Evolutionary conservation across 2,113 vertebrate species (phyloP).

Genomic region (Trematomus loennbergii): DNA sequence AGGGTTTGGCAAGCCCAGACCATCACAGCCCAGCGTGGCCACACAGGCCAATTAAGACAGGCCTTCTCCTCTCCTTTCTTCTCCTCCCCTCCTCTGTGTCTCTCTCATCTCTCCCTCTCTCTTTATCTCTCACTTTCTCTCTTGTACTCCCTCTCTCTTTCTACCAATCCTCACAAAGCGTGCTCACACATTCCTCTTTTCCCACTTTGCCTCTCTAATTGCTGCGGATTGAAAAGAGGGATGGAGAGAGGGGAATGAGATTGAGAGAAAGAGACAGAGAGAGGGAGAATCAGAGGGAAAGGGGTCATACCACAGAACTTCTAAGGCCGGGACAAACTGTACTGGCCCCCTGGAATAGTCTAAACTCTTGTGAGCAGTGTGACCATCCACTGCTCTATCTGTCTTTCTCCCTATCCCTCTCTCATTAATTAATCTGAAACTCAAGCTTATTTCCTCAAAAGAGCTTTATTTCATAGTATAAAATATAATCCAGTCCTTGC

Average conservation of each 20-base stretch:
- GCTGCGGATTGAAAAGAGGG: constrained; percentile 79
- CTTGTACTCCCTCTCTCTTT: constrained; percentile 67
- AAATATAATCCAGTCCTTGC: constrained; percentile 47
- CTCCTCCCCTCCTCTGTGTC: constrained; percentile 69
- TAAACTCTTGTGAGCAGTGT: constrained; percentile 47
- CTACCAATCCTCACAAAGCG: constrained; percentile 76
- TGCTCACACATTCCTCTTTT: constrained; percentile 83
- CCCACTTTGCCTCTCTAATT: constrained; percentile 85
- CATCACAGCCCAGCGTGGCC: constrained; percentile 76
- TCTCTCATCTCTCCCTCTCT: constrained; percentile 72
- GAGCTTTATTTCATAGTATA: constrained; percentile 48
- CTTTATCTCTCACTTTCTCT: constrained; percentile 74
- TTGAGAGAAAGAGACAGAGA: constrained; percentile 74
- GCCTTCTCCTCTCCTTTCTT: constrained; percentile 72
- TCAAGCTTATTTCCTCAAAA: constrained; percentile 44
- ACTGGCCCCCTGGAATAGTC: constrained; percentile 61
- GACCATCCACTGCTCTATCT: constrained; percentile 18
- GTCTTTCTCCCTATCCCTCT: neutral
- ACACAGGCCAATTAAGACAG: constrained; percentile 80
- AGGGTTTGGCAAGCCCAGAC: constrained; percentile 78
- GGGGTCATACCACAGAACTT: constrained; percentile 75
- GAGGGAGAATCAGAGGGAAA: constrained; percentile 76
- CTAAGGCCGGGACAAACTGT: constrained; percentile 77
- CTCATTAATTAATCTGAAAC: constrained; percentile 53
- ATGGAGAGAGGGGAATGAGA: constrained; percentile 78